These are phyloP conservation scores for Clarias fuscus DNA, from an alignment of 2,797 vertebrate species.

Conservation along the genomic window DNA sequence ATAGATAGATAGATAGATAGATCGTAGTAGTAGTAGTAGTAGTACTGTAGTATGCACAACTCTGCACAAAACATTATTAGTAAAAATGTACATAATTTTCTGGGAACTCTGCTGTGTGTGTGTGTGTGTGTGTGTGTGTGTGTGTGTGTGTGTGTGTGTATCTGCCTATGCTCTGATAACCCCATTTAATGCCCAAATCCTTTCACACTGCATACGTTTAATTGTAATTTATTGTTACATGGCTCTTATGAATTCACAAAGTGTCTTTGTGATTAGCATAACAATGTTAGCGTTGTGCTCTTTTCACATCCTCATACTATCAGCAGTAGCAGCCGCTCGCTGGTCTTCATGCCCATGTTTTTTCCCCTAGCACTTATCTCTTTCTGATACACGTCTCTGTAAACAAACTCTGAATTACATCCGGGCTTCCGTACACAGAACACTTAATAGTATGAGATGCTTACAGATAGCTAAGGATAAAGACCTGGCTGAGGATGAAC, in stretches of 20 bases:
- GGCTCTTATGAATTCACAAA: slow-evolving; percentile 47
- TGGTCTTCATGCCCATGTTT: not conserved
- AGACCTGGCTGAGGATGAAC: not conserved
- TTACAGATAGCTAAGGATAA: not conserved
- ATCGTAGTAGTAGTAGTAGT: too few relatives aligned
- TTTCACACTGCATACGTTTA: slow-evolving; percentile 23
- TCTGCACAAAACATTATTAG: not conserved
- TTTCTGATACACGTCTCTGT: slow-evolving; percentile 14
- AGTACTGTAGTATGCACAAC: too few relatives aligned
- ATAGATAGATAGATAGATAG: too few relatives aligned
- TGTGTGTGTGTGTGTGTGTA: not conserved
- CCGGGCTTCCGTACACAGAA: not conserved
- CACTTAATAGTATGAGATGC: not conserved
- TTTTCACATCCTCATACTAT: slow-evolving; percentile 28
- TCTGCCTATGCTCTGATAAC: not conserved
- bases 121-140: slow-evolving; percentile 9
- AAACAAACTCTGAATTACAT: slow-evolving; percentile 11
- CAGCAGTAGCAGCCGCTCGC: slow-evolving; percentile 38
- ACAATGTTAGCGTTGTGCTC: slow-evolving; percentile 26
- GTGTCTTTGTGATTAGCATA: slow-evolving; percentile 30
- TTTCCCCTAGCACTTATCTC: slow-evolving; percentile 28
- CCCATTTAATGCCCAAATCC: slow-evolving; percentile 36
- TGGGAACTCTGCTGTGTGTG: not conserved
- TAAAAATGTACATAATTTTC: not conserved
- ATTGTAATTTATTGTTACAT: slow-evolving; percentile 20